Evolutionary conservation across 2,113 vertebrate species (phyloP), one percentile per base, ranked within the genome.

Genomic region (Nanorana parkeri): DNA sequence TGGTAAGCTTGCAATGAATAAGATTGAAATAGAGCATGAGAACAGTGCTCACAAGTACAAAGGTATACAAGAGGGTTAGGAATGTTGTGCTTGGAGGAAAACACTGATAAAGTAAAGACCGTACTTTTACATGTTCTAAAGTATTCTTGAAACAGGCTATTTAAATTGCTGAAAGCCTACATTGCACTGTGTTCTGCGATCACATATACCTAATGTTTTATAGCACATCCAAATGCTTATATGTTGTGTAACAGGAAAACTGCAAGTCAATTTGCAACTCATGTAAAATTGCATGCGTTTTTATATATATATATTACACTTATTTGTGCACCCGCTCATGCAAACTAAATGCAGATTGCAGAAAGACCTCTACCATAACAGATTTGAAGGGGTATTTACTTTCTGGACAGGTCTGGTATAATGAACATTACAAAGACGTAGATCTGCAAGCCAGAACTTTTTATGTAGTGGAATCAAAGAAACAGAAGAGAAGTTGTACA

Each of bases 241-340:
- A 85, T 89, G 89, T 90, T 88, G 85, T 85, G 83, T 81, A 87
- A 89, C 83, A 88, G 88, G 87, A 87, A 88, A 89, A 91, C 88
- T 90, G 88, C 89, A 90, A 84, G 85, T 84, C 84, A 88, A 88
- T 85, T 89, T 89, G 87, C 80, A 91, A 89, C 89, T 87, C 89
- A 88, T 89, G 90, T 83, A 84, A 91, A 91, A 91, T 91, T 90
- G 89, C 88, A 93, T 93, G 91, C 91, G 90, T 84, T 87, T 91
- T 92, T 92, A 93, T 86, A 91, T 90, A 94, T 86, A 91, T 90
- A 93, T 90, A 90, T 91, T 90, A n/a, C n/a, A 93, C 89, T 86
- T 92, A 93, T 91, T 92, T 93, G 88, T 90, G 92, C 92, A 93
- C 88, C 92, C 91, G 87, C 60, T 93, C 94, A 94, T 94, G 93